Evolutionary conservation across 1,140 invertebrate species (phyloP).

Genomic region (Drosophila pseudoananassae): DNA sequence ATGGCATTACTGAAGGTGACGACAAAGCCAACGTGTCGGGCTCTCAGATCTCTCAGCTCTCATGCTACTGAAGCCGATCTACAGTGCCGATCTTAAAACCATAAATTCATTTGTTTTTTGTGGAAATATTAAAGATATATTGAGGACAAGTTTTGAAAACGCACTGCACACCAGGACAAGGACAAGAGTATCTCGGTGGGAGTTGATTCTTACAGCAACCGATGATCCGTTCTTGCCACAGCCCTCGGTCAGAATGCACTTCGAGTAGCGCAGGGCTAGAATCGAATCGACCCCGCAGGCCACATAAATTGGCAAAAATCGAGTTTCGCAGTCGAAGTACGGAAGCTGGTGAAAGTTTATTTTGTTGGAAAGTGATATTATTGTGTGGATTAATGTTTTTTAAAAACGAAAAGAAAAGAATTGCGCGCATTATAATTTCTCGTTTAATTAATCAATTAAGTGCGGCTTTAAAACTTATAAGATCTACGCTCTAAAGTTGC

Average conservation of each 20-base stretch:
- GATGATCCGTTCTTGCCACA: slow-evolving; percentile 98
- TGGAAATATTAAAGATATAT: neutral
- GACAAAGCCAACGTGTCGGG: slow-evolving; percentile 8
- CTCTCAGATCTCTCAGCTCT: slow-evolving; percentile 6
- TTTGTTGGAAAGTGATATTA: slow-evolving; percentile 9
- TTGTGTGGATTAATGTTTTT: slow-evolving; percentile 14
- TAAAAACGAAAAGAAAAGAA: slow-evolving; percentile 46
- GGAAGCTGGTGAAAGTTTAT: slow-evolving; percentile 57
- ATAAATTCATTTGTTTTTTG: too few relatives aligned
- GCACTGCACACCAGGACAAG: slow-evolving; percentile 38
- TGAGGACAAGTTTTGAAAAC: slow-evolving; percentile 5
- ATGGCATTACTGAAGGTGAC: slow-evolving; percentile 21
- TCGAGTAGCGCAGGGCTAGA: slow-evolving; percentile 71
- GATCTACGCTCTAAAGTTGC: too few relatives aligned
- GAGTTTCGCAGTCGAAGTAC: slow-evolving; percentile 67
- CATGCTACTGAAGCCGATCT: too few relatives aligned
- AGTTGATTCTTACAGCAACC: slow-evolving; percentile 89
- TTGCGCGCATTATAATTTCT: slow-evolving; percentile 27
- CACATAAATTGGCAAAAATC: slow-evolving; percentile 73
- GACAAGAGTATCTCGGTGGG: slow-evolving; percentile 15
- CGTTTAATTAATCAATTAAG: slow-evolving; percentile 7
- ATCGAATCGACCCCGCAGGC: slow-evolving; percentile 75
- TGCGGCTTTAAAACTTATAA: slow-evolving; percentile 16
- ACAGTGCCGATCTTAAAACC: too few relatives aligned
- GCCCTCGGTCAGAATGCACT: slow-evolving; percentile 95